Base-by-base conservation (phyloP, 2,888 invertebrate genomes). In the Orthosia gracilis region DNA sequence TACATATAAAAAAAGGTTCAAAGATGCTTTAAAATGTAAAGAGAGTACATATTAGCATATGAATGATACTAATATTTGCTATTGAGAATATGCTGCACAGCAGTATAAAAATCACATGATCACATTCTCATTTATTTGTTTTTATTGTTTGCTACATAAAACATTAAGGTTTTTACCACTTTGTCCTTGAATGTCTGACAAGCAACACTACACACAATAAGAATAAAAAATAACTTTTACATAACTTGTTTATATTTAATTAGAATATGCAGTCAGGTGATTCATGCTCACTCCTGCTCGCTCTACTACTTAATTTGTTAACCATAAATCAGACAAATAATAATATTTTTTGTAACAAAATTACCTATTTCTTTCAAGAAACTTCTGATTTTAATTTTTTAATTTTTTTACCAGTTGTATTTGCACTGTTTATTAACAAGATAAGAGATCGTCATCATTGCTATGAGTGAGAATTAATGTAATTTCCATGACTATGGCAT, bases 91-190 rank as follows among this genome's bases (percentile, higher is more conserved):
- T 57, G 17, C 17, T 57, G 17, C 9, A 57, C 17, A 57, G 9
- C 9, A 57, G 9, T 18, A 57, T 26, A 9, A 40, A 40, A 40
- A 40, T 40, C 40, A 40, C 2, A 57, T 55, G 26, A 26, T 3
- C 15, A 26, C 12, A 3, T 18, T 58, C 26, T 57, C 9, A 26
- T 50, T 75, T 2, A 47, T 47, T 57, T 50, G 4, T 26, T 57
- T 45, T 21, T 23, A 47, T n/a, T 52, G 17, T 17, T 74, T 47
- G 49, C 23, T 40, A 21, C 11, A 50, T 75, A 15, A 23, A 55
- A 45, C 57, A 26, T 75, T 64, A 17, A n/a, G 66, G 76, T 31
- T 76, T 74, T 76, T 58, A 45, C 50, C 40, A 50, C 5, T 2
- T 31, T 31, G 50, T 21, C 57, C 66, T 74, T 66, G 57, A 75